These are phyloP conservation scores for Diarsia rubi DNA, from an alignment of 2,888 invertebrate species.

Conservation along the genomic window DNA sequence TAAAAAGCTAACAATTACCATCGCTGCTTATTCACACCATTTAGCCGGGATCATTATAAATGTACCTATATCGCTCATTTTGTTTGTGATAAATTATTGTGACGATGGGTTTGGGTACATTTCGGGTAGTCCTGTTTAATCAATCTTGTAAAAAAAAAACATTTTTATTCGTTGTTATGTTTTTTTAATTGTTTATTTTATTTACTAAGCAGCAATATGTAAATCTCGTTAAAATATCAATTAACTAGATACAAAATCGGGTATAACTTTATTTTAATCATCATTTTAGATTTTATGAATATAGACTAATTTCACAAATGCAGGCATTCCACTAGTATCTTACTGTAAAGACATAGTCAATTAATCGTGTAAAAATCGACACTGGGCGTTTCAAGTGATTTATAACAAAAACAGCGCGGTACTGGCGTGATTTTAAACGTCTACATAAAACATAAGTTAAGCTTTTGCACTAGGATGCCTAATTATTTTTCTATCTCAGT, in stretches of 20 bases:
- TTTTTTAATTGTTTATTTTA: not conserved
- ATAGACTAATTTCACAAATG: too few species aligned
- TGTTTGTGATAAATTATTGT: slow-evolving; percentile 41
- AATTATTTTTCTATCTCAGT: not conserved
- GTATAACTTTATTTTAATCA: too few species aligned
- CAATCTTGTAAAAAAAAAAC: not conserved
- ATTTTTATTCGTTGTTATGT: too few species aligned
- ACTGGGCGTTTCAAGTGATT: too few species aligned
- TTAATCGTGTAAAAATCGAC: too few species aligned
- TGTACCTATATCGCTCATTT: slow-evolving; percentile 52
- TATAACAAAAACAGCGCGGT: too few species aligned
- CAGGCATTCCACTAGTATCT: too few species aligned
- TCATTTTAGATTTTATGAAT: too few species aligned
- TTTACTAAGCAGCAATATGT: not conserved
- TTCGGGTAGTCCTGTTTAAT: not conserved
- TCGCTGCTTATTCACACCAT: slow-evolving; percentile 49
- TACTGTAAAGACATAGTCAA: too few species aligned
- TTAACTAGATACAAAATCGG: not conserved
- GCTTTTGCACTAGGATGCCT: not conserved
- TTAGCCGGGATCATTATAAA: slow-evolving; percentile 59
- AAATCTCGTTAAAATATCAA: not conserved
- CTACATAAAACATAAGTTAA: too few species aligned
- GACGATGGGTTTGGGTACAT: not conserved
- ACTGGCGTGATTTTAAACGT: too few species aligned
- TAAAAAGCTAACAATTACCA: slow-evolving; percentile 43